These are phyloP conservation scores for Seriola aureovittata DNA, from an alignment of 2,113 vertebrate species.

Conservation along the genomic window DNA sequence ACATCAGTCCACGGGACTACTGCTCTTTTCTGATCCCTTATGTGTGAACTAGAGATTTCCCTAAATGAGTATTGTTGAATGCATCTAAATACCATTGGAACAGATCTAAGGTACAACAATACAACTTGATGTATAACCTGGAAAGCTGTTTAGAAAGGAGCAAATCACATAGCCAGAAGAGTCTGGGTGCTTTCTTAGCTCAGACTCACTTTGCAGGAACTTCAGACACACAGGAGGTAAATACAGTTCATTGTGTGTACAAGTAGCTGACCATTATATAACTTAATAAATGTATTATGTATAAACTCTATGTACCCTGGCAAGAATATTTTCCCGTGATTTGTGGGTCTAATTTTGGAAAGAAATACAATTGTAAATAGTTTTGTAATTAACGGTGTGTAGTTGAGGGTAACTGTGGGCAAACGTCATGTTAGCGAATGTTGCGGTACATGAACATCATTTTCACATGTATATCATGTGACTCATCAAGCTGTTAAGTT, in stretches of 20 bases:
- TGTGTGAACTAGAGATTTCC: neutral
- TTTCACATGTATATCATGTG: too few species aligned
- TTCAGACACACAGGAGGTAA: neutral
- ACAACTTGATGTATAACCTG: neutral
- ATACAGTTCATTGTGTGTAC: neutral
- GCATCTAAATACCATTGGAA: neutral
- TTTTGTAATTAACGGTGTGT: too few species aligned
- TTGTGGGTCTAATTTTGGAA: too few species aligned
- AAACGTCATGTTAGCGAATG: too few species aligned
- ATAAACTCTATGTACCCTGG: neutral
- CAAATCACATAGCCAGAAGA: neutral
- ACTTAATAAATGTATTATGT: neutral
- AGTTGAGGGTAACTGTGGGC: too few species aligned
- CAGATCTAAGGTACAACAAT: neutral
- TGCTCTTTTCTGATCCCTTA: too few species aligned
- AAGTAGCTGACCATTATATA: neutral
- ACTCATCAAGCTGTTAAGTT: neutral
- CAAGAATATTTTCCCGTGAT: too few species aligned
- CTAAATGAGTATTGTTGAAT: neutral
- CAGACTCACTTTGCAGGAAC: too few species aligned
- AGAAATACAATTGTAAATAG: too few species aligned
- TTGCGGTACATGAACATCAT: too few species aligned
- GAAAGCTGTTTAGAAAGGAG: neutral
- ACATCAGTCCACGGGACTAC: neutral
- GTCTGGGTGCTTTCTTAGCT: too few species aligned